Evolutionary conservation across 2,888 invertebrate genomes (phyloP), one percentile per base, ranked within the genome.

Genomic region (Thera obeliscata): DNA sequence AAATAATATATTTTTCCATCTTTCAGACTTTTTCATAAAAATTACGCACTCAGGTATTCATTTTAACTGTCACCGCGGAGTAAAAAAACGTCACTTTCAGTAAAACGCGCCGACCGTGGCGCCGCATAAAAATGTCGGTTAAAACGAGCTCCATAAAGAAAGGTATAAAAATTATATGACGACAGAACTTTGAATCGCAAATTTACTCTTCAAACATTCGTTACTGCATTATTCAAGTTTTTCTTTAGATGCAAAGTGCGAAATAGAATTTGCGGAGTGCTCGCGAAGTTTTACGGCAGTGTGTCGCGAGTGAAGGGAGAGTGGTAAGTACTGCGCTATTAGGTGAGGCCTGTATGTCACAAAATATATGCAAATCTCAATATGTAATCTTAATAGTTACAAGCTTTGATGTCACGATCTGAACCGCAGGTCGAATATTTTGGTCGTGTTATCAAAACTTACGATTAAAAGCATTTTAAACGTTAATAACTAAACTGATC

Each of bases 181-280:
- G 62, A 68, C 71, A 74, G 69, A 77, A 74, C 71, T 78, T 76
- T 75, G 69, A 74, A 75, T 73, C 74, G 72, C 76, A 76, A 76
- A 77, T 79, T 75, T 72, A 70, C 73, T 76, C 74, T 74, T 79
- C 71, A 73, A 78, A 79, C 75, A 78, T 81, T 84, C 75, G 76
- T 79, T 78, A 81, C 76, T 76, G 76, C 76, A 76, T 81, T 80
- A 80, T 80, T 79, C 76, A 79, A 79, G 76, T 79, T 82, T 81
- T 80, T 79, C 78, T 78, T 72, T 56, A 69, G 72, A 78, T 79
- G 79, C 78, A 78, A 77, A 73, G 74, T 76, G 71, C 70, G 72
- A 78, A 81, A 82, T 81, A 77, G 77, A 81, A 81, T 80, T 83
- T 78, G 73, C 67, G 63, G 75, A 80, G 68, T 67, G 75, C 74